These are phyloP conservation scores for Augochlorella aurata DNA, from an alignment of 2,888 invertebrate genomes.

Conservation along the genomic window DNA sequence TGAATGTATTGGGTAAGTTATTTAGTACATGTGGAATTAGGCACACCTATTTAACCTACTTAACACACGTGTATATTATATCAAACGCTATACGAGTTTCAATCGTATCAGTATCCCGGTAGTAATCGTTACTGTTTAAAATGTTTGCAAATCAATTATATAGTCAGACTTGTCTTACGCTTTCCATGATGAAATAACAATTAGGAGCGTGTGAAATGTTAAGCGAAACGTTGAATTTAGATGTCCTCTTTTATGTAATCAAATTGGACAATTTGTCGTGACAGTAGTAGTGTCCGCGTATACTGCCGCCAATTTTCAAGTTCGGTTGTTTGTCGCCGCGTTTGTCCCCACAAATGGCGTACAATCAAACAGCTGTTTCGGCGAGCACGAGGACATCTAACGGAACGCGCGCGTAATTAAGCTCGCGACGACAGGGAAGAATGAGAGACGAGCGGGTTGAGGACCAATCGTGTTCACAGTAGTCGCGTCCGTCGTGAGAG, in stretches of 20 bases:
- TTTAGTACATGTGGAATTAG: too few species aligned
- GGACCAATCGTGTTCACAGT: slow-evolving; percentile 51
- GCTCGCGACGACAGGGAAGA: slow-evolving; percentile 57
- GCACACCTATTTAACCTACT: too few species aligned
- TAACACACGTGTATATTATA: not conserved
- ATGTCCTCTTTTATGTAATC: not conserved
- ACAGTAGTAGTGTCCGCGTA: not conserved
- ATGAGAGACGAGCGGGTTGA: slow-evolving; percentile 56
- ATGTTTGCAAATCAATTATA: not conserved
- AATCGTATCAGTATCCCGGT: not conserved
- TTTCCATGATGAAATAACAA: too few species aligned
- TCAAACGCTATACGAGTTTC: not conserved
- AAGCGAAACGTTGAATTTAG: not conserved
- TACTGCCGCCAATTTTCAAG: slow-evolving; percentile 50
- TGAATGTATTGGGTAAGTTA: too few species aligned
- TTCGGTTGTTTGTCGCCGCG: slow-evolving; percentile 31
- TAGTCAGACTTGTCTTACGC: not conserved
- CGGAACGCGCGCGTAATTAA: slow-evolving; percentile 67
- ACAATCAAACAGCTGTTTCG: slow-evolving; percentile 71
- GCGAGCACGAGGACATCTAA: slow-evolving; percentile 63
- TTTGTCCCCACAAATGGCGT: slow-evolving; percentile 50
- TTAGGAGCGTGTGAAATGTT: not conserved
- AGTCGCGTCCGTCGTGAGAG: slow-evolving; percentile 45
- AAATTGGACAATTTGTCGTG: not conserved
- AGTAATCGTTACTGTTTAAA: not conserved